These are phyloP conservation scores for Pandemis cinnamomeana DNA, from an alignment of 2,888 invertebrate species.

Conservation along the genomic window DNA sequence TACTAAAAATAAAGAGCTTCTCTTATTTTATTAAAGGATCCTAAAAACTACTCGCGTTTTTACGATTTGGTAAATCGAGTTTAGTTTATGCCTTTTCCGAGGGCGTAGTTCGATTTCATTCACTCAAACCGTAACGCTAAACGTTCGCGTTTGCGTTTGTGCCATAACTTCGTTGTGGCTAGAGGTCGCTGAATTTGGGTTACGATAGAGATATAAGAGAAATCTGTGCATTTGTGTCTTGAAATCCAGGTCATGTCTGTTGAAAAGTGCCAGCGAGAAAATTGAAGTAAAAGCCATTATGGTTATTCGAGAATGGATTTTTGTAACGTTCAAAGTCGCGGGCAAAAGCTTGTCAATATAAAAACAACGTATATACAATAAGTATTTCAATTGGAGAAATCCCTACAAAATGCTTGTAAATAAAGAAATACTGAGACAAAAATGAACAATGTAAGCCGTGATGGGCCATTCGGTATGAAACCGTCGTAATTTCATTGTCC, in stretches of 20 bases:
- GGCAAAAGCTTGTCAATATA: background rate
- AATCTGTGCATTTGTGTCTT: background rate
- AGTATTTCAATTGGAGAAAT: slow-evolving; percentile 21
- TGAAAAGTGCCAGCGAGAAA: background rate
- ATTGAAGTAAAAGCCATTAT: no score
- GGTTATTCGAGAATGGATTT: background rate
- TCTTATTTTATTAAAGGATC: background rate
- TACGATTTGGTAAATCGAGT: background rate
- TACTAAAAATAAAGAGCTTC: no score
- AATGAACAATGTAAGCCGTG: slow-evolving; percentile 26
- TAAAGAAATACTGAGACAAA: slow-evolving; percentile 27
- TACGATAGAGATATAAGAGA: background rate
- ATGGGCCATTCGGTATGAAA: slow-evolving; percentile 34
- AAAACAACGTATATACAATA: slow-evolving; percentile 4
- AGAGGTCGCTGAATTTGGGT: background rate
- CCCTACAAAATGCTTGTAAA: slow-evolving; percentile 20
- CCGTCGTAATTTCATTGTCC: slow-evolving; percentile 27
- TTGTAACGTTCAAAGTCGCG: no score
- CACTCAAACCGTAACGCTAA: background rate
- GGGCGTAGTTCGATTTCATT: background rate
- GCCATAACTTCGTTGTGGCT: background rate
- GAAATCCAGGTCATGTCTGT: background rate
- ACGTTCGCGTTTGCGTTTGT: background rate
- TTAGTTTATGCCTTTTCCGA: background rate
- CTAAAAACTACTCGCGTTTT: background rate